Base-by-base conservation (phyloP, 2,113 vertebrate species). In the Istiophorus platypterus region DNA sequence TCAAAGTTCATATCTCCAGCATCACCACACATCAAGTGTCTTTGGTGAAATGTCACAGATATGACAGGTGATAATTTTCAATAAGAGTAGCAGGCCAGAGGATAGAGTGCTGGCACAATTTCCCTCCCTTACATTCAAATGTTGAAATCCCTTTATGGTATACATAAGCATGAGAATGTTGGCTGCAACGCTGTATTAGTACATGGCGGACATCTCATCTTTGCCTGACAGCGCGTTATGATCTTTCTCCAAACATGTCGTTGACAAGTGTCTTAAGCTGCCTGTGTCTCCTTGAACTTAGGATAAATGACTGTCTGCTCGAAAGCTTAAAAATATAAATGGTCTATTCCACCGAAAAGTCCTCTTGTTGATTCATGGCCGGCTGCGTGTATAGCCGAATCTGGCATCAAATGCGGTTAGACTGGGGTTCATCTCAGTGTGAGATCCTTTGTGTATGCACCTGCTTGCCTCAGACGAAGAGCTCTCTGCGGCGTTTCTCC, bases 21-120 rank as follows among this genome's bases (percentile, higher is more conserved):
- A 86, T 82, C 83, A 67, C 45, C 76, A 73, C 76, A 73, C 86
- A 86, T 87, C 69, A 83, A 81, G 37, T 52, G 64, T 81, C 81
- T 85, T 78, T 88, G 85, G 82, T 76, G 62, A 92, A 88, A 91
- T 86, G 68, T 89, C 88, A 81, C 76, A 59, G 78, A 89, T 90
- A 78, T 90, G 91, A 94, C 86, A 90, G 81, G 85, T 81, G 76
- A 89, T 94, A 66, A 93, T 93, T 93, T 91, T 76, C 65, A 78
- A 67, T 59, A 54, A 61, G 82, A 75, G 82, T 82, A 70, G 80
- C 76, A 31, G 75, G 87, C 75, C 10, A 20, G 65, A 82, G 76
- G 72, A 80, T 63, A 76, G 65, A 61, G n/a, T 59, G 62, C 34
- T 65, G 42, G 73, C 45, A 68, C 72, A 71, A 76, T 87, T 76